These are phyloP conservation scores for Brachionus rotundiformis DNA, from an alignment of 1,140 invertebrate species.

Conservation along the genomic window DNA sequence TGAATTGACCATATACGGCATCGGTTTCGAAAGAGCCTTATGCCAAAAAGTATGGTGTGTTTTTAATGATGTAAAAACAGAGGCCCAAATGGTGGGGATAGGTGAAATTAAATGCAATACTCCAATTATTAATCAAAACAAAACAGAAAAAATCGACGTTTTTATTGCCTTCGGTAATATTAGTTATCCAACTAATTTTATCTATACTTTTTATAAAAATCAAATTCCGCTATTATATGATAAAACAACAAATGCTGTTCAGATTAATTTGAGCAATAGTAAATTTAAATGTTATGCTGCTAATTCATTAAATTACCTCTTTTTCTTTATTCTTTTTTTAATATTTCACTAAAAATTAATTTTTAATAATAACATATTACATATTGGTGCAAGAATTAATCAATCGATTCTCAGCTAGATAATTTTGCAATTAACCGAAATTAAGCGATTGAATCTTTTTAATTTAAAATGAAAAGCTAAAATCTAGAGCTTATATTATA, in stretches of 20 bases:
- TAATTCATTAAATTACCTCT: neutral
- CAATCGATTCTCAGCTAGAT: too few relatives aligned
- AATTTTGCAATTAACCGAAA: too few relatives aligned
- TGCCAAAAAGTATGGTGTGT: constrained; percentile 32
- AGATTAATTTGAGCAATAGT: neutral
- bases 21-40: constrained; percentile 40
- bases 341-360: too few relatives aligned
- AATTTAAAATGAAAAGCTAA: too few relatives aligned
- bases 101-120: constrained; percentile 42
- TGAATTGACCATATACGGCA: constrained; percentile 17
- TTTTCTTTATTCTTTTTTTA: neutral
- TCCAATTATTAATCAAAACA: neutral
- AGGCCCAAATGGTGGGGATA: neutral
- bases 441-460: too few relatives aligned
- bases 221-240: neutral
- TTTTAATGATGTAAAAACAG: constrained; percentile 30
- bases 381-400: too few relatives aligned
- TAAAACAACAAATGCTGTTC: neutral
- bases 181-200: neutral
- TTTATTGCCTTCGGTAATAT: neutral
- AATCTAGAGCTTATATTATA: too few relatives aligned
- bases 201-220: constrained; percentile 9
- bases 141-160: neutral
- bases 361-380: too few relatives aligned
- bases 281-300: too few relatives aligned